Conservation (phyloP, 2,888 invertebrate genomes). For the Heliconius aoede region DNA sequence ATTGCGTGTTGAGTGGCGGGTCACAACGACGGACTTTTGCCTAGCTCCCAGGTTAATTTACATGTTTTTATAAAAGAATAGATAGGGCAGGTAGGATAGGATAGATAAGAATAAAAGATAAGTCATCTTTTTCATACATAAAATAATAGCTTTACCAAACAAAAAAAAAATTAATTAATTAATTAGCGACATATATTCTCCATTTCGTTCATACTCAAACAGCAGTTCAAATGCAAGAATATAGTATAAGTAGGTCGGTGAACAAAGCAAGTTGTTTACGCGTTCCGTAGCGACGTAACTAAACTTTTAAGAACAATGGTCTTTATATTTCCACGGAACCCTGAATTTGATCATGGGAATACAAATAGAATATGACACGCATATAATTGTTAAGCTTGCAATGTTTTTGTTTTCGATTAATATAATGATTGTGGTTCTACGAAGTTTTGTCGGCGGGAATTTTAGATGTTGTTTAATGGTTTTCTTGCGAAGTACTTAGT, state of each 20-base stretch:
- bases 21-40: too few relatives aligned
- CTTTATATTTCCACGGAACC: slow-evolving; percentile 73
- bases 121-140: too few relatives aligned
- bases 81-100: too few relatives aligned
- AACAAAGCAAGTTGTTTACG: slow-evolving; percentile 63
- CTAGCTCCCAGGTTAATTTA: too few relatives aligned
- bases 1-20: too few relatives aligned
- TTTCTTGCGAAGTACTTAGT: neutral
- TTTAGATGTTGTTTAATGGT: neutral
- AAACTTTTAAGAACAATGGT: slow-evolving; percentile 67
- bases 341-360: slow-evolving; percentile 77
- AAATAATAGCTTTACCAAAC: neutral
- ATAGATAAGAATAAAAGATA: too few relatives aligned
- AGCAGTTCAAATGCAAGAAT: slow-evolving; percentile 25
- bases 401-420: slow-evolving; percentile 15
- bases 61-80: too few relatives aligned
- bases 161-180: neutral
- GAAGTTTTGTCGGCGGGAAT: neutral
- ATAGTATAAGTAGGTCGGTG: slow-evolving; percentile 58
- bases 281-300: slow-evolving; percentile 58
- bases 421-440: slow-evolving; percentile 27
- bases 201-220: slow-evolving; percentile 9
- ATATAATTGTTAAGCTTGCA: slow-evolving; percentile 21
- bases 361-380: slow-evolving; percentile 56
- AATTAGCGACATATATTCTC: neutral